phyloP scores from a whole-genome alignment of 2,888 invertebrate genomes.

The Silvanus unidentatus region DNA sequence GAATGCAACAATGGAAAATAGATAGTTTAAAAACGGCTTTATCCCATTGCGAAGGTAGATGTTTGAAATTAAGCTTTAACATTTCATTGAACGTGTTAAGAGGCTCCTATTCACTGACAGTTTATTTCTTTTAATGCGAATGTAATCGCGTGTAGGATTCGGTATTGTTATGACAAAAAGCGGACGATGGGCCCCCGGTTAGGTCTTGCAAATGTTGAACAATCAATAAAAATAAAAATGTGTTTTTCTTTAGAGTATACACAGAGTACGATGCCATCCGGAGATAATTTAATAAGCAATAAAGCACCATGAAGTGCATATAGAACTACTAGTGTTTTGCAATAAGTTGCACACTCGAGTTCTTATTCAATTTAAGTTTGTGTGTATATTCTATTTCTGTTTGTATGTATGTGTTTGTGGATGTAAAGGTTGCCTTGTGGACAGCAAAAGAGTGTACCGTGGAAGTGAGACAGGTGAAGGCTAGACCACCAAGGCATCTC shows the following conservation, averaged over 20 bases:
- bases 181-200: no score
- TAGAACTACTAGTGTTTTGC: neutral
- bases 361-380: conserved; percentile 1
- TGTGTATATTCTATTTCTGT: neutral
- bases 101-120: conserved; percentile 26
- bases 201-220: no score
- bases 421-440: conserved; percentile 1
- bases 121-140: conserved; percentile 12
- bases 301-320: no score
- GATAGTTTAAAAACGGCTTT: neutral
- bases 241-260: no score
- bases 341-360: neutral
- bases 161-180: no score
- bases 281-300: no score
- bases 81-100: conserved; percentile 38
- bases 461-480: conserved; percentile 37
- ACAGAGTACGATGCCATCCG: no score
- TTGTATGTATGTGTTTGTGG: neutral
- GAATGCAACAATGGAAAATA: conserved; percentile 1
- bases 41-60: conserved; percentile 7
- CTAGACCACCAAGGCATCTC: conserved; percentile 44
- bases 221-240: no score
- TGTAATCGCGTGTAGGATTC: conserved; percentile 1
- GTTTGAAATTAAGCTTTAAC: conserved; percentile 37
- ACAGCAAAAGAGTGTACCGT: conserved; percentile 4